A percentile compares a stretch with the other conserved stretches of the same genome.
Conservation (phyloP, 2,797 vertebrate genomes). For the Cuculus canorus region DNA sequence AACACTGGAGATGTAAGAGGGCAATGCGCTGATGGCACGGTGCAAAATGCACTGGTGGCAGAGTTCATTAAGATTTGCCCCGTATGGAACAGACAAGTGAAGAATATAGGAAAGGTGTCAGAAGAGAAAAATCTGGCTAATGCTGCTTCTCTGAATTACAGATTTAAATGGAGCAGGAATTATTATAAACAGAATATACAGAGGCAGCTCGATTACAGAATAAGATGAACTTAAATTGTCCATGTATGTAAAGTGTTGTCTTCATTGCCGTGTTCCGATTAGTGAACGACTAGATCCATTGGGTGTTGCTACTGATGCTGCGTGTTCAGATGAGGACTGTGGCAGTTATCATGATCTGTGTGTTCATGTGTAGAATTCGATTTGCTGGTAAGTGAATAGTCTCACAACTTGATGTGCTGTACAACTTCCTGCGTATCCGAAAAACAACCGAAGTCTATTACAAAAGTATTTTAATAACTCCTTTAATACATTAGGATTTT, state of each 20-base stretch:
- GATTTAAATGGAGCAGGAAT: background rate
- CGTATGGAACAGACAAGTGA: background rate
- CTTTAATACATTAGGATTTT: constrained; percentile 54
- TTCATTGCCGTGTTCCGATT: constrained; percentile 45
- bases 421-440: constrained; percentile 57
- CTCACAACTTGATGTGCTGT: constrained; percentile 63
- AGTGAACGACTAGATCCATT: constrained; percentile 62
- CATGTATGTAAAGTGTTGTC: constrained; percentile 65
- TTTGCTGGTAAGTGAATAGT: constrained; percentile 69
- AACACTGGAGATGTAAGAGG: background rate
- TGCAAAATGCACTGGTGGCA: background rate
- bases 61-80: background rate
- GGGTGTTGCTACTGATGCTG: constrained; percentile 68
- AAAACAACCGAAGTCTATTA: constrained; percentile 59
- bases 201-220: constrained; percentile 37
- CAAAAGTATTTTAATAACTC: constrained; percentile 64
- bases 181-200: background rate
- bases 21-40: background rate
- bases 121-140: constrained; percentile 21
- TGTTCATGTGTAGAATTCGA: constrained; percentile 65
- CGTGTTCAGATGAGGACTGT: constrained; percentile 37
- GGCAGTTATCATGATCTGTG: constrained; percentile 54
- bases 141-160: constrained; percentile 27
- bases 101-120: constrained; percentile 5
- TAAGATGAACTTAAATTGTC: constrained; percentile 52